Conservation (phyloP, 2,888 invertebrate species). For the Eupithecia vulgata region DNA sequence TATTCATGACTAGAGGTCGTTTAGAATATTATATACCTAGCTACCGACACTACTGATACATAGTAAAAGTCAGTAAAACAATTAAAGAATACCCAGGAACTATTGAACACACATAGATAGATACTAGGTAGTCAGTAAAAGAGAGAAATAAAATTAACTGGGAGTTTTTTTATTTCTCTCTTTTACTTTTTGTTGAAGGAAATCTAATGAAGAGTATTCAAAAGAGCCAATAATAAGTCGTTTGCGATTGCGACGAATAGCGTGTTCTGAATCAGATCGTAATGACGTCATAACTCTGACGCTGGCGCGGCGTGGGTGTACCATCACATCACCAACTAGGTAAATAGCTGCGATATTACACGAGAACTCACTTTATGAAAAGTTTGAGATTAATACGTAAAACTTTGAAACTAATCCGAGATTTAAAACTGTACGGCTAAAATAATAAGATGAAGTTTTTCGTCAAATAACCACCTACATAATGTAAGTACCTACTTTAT, state of each 20-base stretch:
- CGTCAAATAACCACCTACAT: no score
- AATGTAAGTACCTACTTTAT: no score
- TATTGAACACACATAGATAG: background rate
- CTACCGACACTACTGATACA: background rate
- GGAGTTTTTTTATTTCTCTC: no score
- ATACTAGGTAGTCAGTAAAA: background rate
- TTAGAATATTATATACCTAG: background rate
- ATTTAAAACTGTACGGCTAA: background rate
- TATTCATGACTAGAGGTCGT: background rate
- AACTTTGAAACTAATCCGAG: background rate
- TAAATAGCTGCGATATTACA: conserved; percentile 22
- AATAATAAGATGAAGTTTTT: background rate
- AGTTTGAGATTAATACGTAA: background rate
- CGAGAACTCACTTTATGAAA: background rate
- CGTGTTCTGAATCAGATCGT: conserved; percentile 25
- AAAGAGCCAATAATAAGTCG: conserved; percentile 16
- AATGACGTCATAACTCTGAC: conserved; percentile 29
- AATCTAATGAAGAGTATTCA: background rate
- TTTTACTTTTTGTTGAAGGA: no score
- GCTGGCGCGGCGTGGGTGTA: conserved; percentile 23
- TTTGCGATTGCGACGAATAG: conserved; percentile 22
- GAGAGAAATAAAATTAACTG: background rate
- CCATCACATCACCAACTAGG: conserved; percentile 31
- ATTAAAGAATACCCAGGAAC: background rate
- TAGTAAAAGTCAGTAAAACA: background rate